These are phyloP conservation scores for Ciconia nigra DNA, from an alignment of 2,797 vertebrate genomes.

Conservation along the genomic window DNA sequence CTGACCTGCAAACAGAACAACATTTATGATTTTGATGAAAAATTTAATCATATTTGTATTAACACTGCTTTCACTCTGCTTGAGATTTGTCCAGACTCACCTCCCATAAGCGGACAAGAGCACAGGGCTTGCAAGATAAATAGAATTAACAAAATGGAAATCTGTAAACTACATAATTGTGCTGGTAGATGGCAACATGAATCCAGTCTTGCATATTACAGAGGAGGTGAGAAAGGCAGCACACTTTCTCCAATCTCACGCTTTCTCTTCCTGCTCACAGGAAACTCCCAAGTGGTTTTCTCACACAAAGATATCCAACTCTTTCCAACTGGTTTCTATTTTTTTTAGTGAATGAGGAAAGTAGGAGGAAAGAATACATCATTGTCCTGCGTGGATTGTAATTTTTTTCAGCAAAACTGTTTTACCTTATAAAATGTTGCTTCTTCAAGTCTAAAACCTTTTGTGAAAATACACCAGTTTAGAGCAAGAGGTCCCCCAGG, in stretches of 20 bases:
- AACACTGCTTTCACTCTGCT: neutral
- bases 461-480: neutral
- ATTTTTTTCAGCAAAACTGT: neutral
- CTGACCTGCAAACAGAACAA: neutral
- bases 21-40: neutral
- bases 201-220: slow-evolving; percentile 46
- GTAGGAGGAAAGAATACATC: slow-evolving; percentile 20
- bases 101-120: neutral
- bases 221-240: slow-evolving; percentile 48
- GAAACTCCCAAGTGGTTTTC: slow-evolving; percentile 27
- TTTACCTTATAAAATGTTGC: neutral
- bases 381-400: neutral
- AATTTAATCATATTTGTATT: neutral
- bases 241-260: neutral
- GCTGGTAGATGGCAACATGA: slow-evolving; percentile 34
- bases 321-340: slow-evolving; percentile 8
- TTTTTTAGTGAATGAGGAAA: slow-evolving; percentile 4
- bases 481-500: neutral
- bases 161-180: neutral
- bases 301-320: neutral
- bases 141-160: neutral
- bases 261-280: slow-evolving; percentile 5
- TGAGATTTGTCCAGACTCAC: neutral
- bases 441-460: neutral
- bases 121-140: neutral